These are phyloP conservation scores for Temnothorax nylanderi DNA, from an alignment of 1,140 invertebrate species.

Conservation along the genomic window DNA sequence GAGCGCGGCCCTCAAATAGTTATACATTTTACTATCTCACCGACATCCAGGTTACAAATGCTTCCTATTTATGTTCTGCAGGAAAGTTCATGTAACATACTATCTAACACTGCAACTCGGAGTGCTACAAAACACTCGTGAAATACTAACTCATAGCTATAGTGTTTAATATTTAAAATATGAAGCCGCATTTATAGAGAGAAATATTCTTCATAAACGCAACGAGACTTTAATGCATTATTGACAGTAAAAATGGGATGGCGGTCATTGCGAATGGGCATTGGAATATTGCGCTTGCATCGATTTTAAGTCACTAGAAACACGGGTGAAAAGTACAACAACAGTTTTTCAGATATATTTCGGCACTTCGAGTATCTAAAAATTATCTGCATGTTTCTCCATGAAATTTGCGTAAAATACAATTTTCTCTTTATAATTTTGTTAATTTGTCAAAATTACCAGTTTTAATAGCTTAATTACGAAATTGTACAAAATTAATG, in stretches of 20 bases:
- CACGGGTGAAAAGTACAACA: not conserved
- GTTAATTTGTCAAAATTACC: not conserved
- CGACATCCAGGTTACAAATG: constrained; percentile 21
- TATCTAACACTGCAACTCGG: not conserved
- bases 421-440: not conserved
- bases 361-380: not conserved
- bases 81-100: constrained; percentile 10
- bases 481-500: not conserved
- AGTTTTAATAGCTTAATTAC: not conserved
- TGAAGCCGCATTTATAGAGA: not conserved
- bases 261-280: not conserved
- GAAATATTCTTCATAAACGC: not conserved
- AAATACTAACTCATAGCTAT: not conserved
- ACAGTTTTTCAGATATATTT: not conserved
- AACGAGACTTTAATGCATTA: not conserved
- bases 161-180: constrained; percentile 10
- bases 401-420: not conserved
- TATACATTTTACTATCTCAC: constrained; percentile 25
- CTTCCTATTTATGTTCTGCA: constrained; percentile 18
- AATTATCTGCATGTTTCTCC: not conserved
- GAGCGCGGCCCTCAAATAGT: not conserved
- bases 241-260: constrained; percentile 4
- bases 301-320: not conserved
- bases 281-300: not conserved
- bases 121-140: not conserved